Evolutionary conservation across 2,797 vertebrate species (phyloP).

Genomic region (Rhincodon typus): DNA sequence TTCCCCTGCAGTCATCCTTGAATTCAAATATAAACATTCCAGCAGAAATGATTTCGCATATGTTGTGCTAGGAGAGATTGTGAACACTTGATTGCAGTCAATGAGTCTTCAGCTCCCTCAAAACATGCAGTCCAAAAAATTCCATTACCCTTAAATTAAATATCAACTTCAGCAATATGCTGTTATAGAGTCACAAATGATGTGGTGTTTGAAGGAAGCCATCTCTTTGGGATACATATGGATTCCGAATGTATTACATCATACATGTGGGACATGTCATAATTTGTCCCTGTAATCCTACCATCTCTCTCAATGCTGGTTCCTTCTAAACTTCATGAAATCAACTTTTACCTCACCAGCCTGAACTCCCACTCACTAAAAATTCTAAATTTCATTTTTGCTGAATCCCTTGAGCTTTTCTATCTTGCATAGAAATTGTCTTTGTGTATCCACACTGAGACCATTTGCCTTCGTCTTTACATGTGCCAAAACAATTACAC

Average conservation of each 20-base stretch:
- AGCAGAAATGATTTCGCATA: background rate
- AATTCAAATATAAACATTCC: background rate
- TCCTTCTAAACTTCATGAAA: background rate
- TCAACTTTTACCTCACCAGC: background rate
- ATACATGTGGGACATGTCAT: background rate
- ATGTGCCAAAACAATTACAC: background rate
- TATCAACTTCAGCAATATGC: background rate
- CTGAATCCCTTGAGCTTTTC: background rate
- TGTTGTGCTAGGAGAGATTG: background rate
- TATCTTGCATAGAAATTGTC: background rate
- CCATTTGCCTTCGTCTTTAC: background rate
- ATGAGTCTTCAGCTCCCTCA: background rate
- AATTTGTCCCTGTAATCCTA: background rate
- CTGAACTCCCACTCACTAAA: background rate
- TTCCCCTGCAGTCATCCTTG: background rate
- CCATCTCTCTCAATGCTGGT: background rate
- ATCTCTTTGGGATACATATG: background rate
- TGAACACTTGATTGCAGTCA: background rate
- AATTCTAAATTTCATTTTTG: background rate
- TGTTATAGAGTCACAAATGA: background rate
- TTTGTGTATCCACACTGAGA: background rate
- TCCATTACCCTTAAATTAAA: no score
- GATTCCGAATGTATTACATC: background rate
- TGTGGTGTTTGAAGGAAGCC: background rate
- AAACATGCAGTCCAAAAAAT: background rate